These are phyloP conservation scores for Apistogramma diplotaenia DNA, from an alignment of 2,113 vertebrate species.

Conservation along the genomic window DNA sequence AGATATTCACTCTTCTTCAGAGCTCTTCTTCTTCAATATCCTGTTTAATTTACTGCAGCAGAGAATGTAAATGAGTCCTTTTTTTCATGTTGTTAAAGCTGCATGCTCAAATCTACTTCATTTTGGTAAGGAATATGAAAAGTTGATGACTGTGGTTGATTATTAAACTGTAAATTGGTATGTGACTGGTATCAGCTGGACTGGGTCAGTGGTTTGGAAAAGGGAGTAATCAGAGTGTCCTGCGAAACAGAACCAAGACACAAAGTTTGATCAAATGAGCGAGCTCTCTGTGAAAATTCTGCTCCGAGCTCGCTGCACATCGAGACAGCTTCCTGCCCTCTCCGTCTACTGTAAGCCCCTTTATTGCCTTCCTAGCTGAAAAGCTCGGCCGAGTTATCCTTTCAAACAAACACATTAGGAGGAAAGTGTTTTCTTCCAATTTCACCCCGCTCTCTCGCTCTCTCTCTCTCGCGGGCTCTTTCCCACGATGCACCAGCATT, in stretches of 20 bases:
- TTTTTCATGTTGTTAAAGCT: neutral
- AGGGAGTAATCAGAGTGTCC: neutral
- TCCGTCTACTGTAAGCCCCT: neutral
- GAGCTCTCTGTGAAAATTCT: neutral
- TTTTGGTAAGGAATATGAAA: neutral
- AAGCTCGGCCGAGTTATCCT: neutral
- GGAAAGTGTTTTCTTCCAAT: neutral
- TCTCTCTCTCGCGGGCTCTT: conserved; percentile 3
- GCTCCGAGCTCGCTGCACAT: neutral
- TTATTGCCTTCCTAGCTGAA: neutral
- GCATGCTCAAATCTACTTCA: neutral
- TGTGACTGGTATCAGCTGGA: neutral
- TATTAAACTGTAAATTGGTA: neutral
- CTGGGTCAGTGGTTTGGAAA: neutral
- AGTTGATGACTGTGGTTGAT: neutral
- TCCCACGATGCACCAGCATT: conserved; percentile 38
- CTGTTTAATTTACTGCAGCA: neutral
- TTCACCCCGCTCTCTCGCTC: neutral
- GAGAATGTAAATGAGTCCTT: neutral
- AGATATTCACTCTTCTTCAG: too few species aligned
- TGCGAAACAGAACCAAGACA: neutral
- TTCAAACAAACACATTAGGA: conserved; percentile 36
- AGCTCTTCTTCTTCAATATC: conserved; percentile 4
- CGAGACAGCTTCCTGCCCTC: neutral
- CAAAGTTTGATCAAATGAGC: neutral